Percentiles rank a stretch among this genome's conserved stretches.
phyloP scores from a whole-genome alignment of 2,797 vertebrate genomes.

The Potorous gilbertii region DNA sequence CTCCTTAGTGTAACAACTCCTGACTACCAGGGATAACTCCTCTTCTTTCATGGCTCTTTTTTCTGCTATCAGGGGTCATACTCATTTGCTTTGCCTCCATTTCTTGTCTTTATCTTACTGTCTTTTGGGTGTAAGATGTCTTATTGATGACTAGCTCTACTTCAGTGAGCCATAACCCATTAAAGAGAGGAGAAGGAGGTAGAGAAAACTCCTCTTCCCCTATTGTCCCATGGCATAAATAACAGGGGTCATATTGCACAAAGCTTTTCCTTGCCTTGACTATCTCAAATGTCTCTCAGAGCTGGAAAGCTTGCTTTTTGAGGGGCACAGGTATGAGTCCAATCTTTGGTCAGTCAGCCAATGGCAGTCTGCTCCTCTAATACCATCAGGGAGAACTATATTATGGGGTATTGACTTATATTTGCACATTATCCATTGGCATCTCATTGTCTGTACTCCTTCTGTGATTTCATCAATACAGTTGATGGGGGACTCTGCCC shows the following conservation, averaged over 20 bases:
- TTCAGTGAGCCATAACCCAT: neutral
- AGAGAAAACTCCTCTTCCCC: neutral
- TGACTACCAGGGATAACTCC: neutral
- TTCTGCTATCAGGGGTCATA: neutral
- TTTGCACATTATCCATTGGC: neutral
- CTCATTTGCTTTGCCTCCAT: neutral
- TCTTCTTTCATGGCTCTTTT: neutral
- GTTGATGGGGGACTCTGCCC: neutral
- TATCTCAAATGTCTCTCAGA: neutral
- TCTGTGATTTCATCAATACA: neutral
- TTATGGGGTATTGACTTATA: neutral
- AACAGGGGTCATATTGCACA: neutral
- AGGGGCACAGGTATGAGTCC: neutral
- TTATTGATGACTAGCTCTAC: neutral
- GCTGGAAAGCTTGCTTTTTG: neutral
- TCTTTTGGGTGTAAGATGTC: neutral
- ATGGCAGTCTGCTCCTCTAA: neutral
- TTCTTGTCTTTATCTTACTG: neutral
- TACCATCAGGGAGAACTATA: neutral
- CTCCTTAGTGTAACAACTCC: neutral
- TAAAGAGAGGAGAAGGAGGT: neutral
- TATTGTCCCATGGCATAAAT: neutral
- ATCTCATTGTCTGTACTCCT: neutral
- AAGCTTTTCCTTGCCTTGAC: neutral
- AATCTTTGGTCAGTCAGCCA: neutral